Base-by-base conservation (phyloP, 2,888 invertebrate species). In the Spisula subtruncata region DNA sequence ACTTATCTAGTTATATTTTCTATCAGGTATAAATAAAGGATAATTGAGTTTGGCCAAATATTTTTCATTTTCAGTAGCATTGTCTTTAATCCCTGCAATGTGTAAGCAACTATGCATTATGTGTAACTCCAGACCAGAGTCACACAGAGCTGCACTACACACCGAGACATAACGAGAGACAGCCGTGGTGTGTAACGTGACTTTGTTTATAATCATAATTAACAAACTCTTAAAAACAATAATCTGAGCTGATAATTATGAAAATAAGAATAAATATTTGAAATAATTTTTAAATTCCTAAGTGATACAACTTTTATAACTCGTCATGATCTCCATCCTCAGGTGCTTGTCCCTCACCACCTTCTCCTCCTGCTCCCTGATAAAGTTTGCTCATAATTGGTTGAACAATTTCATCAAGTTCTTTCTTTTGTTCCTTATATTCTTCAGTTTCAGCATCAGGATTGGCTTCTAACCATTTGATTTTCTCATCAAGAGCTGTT, bases 391-490 rank as follows among this genome's bases (percentile, higher is more conserved):
- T 98, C 96, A 99, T 95, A 96, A 99, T 99, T 16, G 99, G 99
- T 96, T 99, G 99, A 0, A 99, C 99, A 79, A 99, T 98, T 94
- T 98, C 98, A 96, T 99, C 99, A 83, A 99, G 97, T 93, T 98
- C 98, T 97, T 99, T 99, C 98, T 97, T 99, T 96, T 99, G 98
- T 96, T 98, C 98, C 97, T 98, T 98, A 97, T 98, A 98, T 90
- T 99, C 99, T 95, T 99, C 99, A 0, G 98, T 97, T 91, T 99
- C 99, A 0, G 98, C 98, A 95, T 99, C 99, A 95, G 98, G 98
- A 97, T 99, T 99, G 93, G 98, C 98, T 97, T 99, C 99, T 92
- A 99, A 97, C 99, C 99, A 99, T 96, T 99, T 99, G 97, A 99
- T 99, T 93, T 99, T 98, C 94, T 98, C 99, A 91, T 99, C 99